Evolutionary conservation across 2,888 invertebrate genomes (phyloP), one percentile per base, ranked within the genome.

Genomic region (Balanococcus diminutus): DNA sequence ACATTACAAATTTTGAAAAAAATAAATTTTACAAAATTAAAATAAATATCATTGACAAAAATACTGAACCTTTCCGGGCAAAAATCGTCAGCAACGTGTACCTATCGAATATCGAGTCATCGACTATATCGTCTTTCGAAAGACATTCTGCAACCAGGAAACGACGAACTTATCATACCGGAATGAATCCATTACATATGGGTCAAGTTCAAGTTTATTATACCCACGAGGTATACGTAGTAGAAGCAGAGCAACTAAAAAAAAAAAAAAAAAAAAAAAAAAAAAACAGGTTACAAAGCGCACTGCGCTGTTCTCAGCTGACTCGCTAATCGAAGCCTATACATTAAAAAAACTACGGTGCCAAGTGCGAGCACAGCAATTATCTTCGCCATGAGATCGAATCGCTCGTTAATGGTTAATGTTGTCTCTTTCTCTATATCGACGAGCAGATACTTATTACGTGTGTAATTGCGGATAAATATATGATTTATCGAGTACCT

Each of bases 141-240:
- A 56, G 56, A 56, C 9, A 8, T 56, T 1, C 5, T 42, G 42
- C 42, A 56, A 22, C 56, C 56, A 56, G 56, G 56, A 56, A 56
- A 56, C 9, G 22, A 56, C 9, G 22, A 56, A 22, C 56, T 3
- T 22, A 56, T 0, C 56, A 56, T 22, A 56, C 22, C 56, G 56
- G 22, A 56, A 56, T 9, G 56, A 56, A 56, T 56, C 56, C 56
- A 9, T 56, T 22, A 56, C 31, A 72, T 31, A 32, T 72, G 72
- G 72, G 72, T 72, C 72, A 72, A 72, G 72, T 72, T 72, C 72
- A 72, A 72, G 72, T 72, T 72, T 72, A 72, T 31, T 11, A n/a
- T n/a, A n/a, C n/a, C n/a, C n/a, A n/a, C n/a, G n/a, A n/a, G n/a
- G n/a, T n/a, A n/a, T n/a, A n/a, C n/a, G n/a, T n/a, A n/a, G 19